Evolutionary conservation across 2,888 invertebrate genomes (phyloP).

Genomic region (Pterostichus niger): DNA sequence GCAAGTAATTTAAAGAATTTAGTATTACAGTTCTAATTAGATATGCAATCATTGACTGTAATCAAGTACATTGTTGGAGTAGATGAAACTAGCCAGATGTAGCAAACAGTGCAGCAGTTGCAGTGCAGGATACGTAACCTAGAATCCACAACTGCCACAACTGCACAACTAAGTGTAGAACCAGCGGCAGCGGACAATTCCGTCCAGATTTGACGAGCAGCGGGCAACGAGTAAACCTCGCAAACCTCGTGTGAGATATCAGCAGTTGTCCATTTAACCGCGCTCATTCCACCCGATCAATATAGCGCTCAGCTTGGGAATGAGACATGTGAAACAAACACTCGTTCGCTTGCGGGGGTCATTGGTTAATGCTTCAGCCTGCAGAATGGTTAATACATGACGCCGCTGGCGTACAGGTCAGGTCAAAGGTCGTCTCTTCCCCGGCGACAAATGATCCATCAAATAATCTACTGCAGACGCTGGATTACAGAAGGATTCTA

Average conservation of each 20-base stretch:
- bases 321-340: slow-evolving; percentile 74
- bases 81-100: not conserved
- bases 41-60: slow-evolving; percentile 3
- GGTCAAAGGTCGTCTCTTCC: slow-evolving; percentile 48
- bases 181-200: slow-evolving; percentile 1
- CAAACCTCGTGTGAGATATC: slow-evolving; percentile 52
- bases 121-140: not conserved
- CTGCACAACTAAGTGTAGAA: slow-evolving; percentile 4
- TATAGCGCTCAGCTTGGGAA: slow-evolving; percentile 71
- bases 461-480: slow-evolving; percentile 4
- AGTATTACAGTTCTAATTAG: slow-evolving; percentile 1
- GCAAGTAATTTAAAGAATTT: slow-evolving; percentile 4
- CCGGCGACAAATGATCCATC: slow-evolving; percentile 52
- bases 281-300: slow-evolving; percentile 36
- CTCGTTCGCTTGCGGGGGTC: slow-evolving; percentile 56
- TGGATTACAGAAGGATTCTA: not conserved
- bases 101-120: slow-evolving; percentile 18
- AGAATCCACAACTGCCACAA: not conserved
- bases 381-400: slow-evolving; percentile 62
- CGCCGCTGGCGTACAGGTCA: slow-evolving; percentile 44
- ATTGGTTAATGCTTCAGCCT: slow-evolving; percentile 55
- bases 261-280: slow-evolving; percentile 53
- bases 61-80: slow-evolving; percentile 18
- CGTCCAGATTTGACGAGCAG: slow-evolving; percentile 47
- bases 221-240: slow-evolving; percentile 9